A percentile compares a stretch with the other conserved stretches of the same genome.
phyloP scores from a whole-genome alignment of 2,888 invertebrate species.

The Xestia rhomboidea region DNA sequence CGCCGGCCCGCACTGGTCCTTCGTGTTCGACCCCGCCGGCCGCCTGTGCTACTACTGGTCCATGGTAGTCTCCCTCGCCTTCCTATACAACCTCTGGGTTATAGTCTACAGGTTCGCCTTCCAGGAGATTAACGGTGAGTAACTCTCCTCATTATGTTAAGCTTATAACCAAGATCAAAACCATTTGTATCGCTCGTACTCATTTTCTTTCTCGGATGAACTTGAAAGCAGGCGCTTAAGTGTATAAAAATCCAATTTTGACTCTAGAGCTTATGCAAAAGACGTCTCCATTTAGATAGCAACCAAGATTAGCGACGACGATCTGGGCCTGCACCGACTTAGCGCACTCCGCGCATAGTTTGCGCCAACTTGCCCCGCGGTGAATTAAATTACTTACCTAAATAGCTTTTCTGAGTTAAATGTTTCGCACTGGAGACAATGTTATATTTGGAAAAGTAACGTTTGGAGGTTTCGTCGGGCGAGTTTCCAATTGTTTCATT shows the following conservation, averaged over 20 bases:
- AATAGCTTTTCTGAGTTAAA: conserved; percentile 83
- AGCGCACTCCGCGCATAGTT: conserved; percentile 80
- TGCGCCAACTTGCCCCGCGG: conserved; percentile 76
- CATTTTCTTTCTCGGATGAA: conserved; percentile 63
- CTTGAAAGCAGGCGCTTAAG: conserved; percentile 73
- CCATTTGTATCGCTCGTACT: conserved; percentile 55
- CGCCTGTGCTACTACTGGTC: conserved; percentile 99
- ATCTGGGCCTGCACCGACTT: conserved; percentile 78
- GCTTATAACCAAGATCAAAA: conserved; percentile 21
- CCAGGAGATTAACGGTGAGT: conserved; percentile 97
- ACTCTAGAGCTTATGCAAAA: conserved; percentile 80
- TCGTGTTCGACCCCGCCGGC: conserved; percentile 99
- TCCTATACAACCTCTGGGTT: conserved; percentile 99
- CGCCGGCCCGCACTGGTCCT: conserved; percentile 95
- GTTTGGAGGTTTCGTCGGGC: conserved; percentile 71
- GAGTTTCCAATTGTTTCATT: conserved; percentile 78
- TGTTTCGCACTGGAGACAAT: conserved; percentile 76
- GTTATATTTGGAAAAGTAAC: conserved; percentile 76
- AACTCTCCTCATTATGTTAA: conserved; percentile 1
- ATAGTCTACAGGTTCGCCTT: conserved; percentile 99
- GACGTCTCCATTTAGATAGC: conserved; percentile 81
- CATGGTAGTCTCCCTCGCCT: conserved; percentile 98
- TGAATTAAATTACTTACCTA: conserved; percentile 84
- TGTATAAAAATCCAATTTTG: conserved; percentile 82
- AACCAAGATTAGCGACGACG: conserved; percentile 77